These are phyloP conservation scores for Hemiprocne comata DNA, from an alignment of 2,113 vertebrate species.

Conservation along the genomic window DNA sequence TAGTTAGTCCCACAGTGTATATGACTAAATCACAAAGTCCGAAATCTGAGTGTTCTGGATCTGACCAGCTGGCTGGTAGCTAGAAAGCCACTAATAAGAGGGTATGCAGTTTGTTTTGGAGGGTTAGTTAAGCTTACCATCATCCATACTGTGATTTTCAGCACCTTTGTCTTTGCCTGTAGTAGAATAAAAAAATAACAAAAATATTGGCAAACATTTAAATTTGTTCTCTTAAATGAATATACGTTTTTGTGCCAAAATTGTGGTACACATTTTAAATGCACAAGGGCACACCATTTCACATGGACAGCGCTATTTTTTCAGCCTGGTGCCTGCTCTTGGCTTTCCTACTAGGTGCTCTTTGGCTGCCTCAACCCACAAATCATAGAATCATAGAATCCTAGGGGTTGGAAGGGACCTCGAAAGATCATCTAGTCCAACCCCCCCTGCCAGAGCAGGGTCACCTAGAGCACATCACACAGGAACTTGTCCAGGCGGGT, in stretches of 20 bases:
- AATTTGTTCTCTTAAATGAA: background rate
- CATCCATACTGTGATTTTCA: conserved; percentile 56
- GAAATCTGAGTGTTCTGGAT: background rate
- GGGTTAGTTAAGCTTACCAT: conserved; percentile 56
- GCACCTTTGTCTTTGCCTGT: background rate
- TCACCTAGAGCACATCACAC: too few relatives aligned
- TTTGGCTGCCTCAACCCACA: background rate
- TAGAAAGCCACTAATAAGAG: background rate
- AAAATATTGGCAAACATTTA: background rate
- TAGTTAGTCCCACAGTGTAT: background rate
- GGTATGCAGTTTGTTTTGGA: background rate
- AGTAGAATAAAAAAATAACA: background rate
- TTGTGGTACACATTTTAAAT: fast-evolving
- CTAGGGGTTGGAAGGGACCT: too few relatives aligned
- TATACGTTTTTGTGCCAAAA: background rate
- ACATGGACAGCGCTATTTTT: background rate
- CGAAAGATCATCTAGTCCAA: too few relatives aligned
- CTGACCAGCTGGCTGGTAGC: background rate
- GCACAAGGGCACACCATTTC: background rate
- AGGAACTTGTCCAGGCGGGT: too few relatives aligned
- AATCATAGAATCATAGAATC: too few relatives aligned
- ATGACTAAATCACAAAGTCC: background rate
- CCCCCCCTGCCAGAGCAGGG: too few relatives aligned
- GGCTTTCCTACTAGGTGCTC: background rate
- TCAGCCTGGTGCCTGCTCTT: background rate